Evolutionary conservation across 2,113 vertebrate species (phyloP).

Genomic region (Mesitornis unicolor): DNA sequence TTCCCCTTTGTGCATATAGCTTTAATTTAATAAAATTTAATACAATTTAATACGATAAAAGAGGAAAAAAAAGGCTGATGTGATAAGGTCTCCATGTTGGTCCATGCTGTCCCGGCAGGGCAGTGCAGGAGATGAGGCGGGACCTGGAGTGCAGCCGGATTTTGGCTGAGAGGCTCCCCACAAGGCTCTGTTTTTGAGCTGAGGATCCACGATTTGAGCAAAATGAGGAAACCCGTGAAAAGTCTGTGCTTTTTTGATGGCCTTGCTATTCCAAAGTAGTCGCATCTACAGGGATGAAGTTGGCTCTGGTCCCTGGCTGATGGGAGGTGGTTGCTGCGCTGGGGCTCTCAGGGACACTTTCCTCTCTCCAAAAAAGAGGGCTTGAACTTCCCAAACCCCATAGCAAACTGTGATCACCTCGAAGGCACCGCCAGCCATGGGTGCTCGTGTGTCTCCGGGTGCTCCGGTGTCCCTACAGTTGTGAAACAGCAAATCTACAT

Average conservation of each 20-base stretch:
- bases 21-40: neutral
- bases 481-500: neutral
- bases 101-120: no score
- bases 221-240: neutral
- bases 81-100: fast-evolving
- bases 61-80: neutral
- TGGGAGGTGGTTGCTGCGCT: neutral
- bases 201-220: neutral
- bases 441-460: neutral
- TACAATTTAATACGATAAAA: neutral
- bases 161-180: neutral
- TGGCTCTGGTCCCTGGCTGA: neutral
- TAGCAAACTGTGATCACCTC: neutral
- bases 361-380: no score
- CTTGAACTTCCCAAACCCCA: neutral
- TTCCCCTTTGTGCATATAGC: neutral
- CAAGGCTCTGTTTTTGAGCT: neutral
- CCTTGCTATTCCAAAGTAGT: neutral
- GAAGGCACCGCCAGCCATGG: neutral
- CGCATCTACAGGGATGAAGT: neutral
- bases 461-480: neutral
- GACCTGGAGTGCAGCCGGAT: no score
- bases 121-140: no score
- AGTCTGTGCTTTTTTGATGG: neutral
- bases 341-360: neutral